Evolutionary conservation across 2,888 invertebrate genomes (phyloP).

Genomic region (Cheilosia grossa): DNA sequence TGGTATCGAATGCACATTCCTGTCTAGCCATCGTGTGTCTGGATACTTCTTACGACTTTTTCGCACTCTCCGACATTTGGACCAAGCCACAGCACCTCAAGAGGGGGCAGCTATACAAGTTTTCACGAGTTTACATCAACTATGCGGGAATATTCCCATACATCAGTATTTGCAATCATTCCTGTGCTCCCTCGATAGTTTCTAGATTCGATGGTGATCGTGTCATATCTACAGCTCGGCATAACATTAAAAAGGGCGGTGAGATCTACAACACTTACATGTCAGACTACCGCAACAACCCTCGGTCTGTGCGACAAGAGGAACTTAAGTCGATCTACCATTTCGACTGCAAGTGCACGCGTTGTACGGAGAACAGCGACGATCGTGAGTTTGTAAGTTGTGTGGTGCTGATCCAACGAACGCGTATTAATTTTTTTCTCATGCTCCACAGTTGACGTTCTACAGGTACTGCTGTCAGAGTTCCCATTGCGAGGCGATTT

Average conservation of each 20-base stretch:
- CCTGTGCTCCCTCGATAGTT: constrained; percentile 92
- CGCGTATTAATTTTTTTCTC: background rate
- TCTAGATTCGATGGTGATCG: constrained; percentile 89
- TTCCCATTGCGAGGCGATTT: constrained; percentile 75
- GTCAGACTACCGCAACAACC: constrained; percentile 88
- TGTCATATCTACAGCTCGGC: constrained; percentile 88
- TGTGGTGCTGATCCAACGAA: background rate
- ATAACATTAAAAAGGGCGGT: constrained; percentile 86
- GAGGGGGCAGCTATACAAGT: constrained; percentile 77
- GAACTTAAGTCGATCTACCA: constrained; percentile 88
- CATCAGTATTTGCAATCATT: constrained; percentile 96
- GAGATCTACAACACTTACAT: constrained; percentile 95
- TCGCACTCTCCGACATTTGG: constrained; percentile 78
- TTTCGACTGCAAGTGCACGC: constrained; percentile 90
- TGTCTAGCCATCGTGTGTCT: constrained; percentile 80
- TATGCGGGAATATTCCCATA: constrained; percentile 94
- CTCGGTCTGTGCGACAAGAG: constrained; percentile 85
- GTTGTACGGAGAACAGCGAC: constrained; percentile 84
- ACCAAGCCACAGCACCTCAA: constrained; percentile 76
- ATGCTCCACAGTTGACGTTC: constrained; percentile 75
- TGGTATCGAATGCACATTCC: constrained; percentile 90
- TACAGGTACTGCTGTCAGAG: constrained; percentile 79
- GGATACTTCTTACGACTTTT: constrained; percentile 59
- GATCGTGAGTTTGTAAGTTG: constrained; percentile 78
- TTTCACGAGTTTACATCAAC: constrained; percentile 82